Base-by-base conservation (phyloP, 2,113 vertebrate genomes). In the Corythoichthys haematopterus region DNA sequence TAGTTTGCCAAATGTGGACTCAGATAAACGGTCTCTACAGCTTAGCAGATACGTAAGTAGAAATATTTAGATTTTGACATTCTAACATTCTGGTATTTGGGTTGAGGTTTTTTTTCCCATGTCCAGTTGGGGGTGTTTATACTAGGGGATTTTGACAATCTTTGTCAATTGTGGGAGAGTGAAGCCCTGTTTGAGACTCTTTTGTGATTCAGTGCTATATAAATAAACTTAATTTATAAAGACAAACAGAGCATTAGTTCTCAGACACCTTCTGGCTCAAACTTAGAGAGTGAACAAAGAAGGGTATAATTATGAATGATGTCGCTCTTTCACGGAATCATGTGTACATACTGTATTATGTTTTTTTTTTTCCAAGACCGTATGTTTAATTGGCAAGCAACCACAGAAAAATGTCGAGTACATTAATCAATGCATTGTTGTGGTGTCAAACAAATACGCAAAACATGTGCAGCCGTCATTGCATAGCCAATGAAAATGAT, bases 301-400 rank as follows among this genome's bases (percentile, higher is more conserved):
- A 13, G 10, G 9, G 14, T 3, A 4, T n/a, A 62, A 62, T 28
- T 2, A 45, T 12, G n/a, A 12, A 11, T 12, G 37, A n/a, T 20
- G 3, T 40, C 6, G 4, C 6, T 5, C 37, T 20, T 20, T 15
- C 38, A 20, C 4, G 3, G 40, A 60, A 60, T 11, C 9, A 38
- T 40, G 40, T 4, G 8, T 43, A 10, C 16, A 60, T 60, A 60
- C 20, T 28, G 20, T 28, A 28, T 60, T 10, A n/a, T 60, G 14
- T 47, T 47, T 13, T 12, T 47, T 47, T 12, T 47, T 47, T 14
- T n/a, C 2, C 3, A 52, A 45, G 38, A 61, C 16, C 38, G 28
- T 20, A 60, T 40, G 16, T 28, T 28, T 46, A n/a, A 45, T 46
- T 62, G 40, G 59, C 40, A 62, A 28, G 40, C 59, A 62, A 62